Evolutionary conservation across 1,140 invertebrate species (phyloP).

Genomic region (Drosophila lini): DNA sequence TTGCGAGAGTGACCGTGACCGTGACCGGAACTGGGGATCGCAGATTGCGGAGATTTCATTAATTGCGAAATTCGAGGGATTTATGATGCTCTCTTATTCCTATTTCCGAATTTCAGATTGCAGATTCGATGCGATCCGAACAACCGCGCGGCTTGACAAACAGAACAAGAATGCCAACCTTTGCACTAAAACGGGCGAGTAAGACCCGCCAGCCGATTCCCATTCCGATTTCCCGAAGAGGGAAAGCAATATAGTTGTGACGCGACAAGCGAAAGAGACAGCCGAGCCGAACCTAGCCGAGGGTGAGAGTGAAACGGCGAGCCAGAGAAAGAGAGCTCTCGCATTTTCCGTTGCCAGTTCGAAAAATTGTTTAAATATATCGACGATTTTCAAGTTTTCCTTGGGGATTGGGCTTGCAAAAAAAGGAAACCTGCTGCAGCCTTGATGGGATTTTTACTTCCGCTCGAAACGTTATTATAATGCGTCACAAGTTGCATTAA

Average conservation of each 20-base stretch:
- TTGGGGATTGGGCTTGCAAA: neutral
- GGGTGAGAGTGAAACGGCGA: constrained; percentile 17
- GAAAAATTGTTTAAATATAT: neutral
- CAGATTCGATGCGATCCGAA: constrained; percentile 25
- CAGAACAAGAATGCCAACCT: constrained; percentile 84
- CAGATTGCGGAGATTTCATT: constrained; percentile 13
- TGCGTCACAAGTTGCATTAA: constrained; percentile 22
- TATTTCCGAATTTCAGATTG: constrained; percentile 2
- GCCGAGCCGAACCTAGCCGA: neutral
- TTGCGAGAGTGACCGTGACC: constrained; percentile 57
- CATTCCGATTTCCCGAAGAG: constrained; percentile 28
- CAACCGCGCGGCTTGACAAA: constrained; percentile 79
- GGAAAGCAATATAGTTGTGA: constrained; percentile 5
- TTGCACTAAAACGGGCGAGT: constrained; percentile 68
- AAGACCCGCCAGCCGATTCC: constrained; percentile 55
- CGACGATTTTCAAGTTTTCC: constrained; percentile 4
- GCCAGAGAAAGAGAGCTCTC: constrained; percentile 15
- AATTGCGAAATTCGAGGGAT: constrained; percentile 22
- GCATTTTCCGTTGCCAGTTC: constrained; percentile 22
- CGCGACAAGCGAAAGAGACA: constrained; percentile 17
- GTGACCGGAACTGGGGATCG: constrained; percentile 33
- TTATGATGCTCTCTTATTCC: constrained; percentile 15
- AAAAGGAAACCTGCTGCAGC: constrained; percentile 55
- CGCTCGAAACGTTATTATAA: constrained; percentile 9
- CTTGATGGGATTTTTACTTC: constrained; percentile 20